Evolutionary conservation across 2,888 invertebrate genomes (phyloP), one percentile per base, ranked within the genome.

Genomic region (Ophion ventricosus): DNA sequence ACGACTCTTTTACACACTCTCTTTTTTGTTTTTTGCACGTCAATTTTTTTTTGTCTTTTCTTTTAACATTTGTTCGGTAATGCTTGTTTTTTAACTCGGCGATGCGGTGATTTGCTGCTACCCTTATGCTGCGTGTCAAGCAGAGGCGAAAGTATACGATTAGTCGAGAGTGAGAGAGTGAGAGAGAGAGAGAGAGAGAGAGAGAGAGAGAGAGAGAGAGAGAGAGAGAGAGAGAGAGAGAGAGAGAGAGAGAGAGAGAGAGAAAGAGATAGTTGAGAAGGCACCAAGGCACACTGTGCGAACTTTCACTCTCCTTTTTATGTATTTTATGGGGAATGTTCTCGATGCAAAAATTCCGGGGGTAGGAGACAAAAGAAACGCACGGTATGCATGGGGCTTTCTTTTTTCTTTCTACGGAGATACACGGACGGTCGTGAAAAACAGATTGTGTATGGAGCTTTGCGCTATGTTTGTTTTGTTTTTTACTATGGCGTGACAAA

Each of bases 111-210:
- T 77, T 86, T 77, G 85, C 87, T 87, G 87, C 85, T 92, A 92
- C 92, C 92, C 88, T 93, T 93, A 93, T 91, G 93, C 93, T 93
- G 93, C 93, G 88, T 92, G 91, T 91, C 89, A 93, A 92, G 92
- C 92, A 93, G 91, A 92, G 90, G 91, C 92, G 91, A 93, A 91
- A 92, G 90, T 91, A 87, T 90, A 90, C 89, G 87, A 92, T 93
- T 93, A 93, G 91, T 93, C 82, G 89, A 89, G 88, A 86, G 82
- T 80, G 85, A 88, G 87, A 85, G 35, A 81, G 40, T 63, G 14
- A 72, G 56, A 10, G 89, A 89, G 88, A 85, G 82, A 80, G 85
- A 88, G 86, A 85, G 25, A 20, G 25, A 57, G 26, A 64, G 17
- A n/a, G 8, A n/a, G 90, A 89, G 88, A 85, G 82, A 80, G 85